Conservation (phyloP, 1,140 invertebrate genomes). For the Luehdorfia chinensis region DNA sequence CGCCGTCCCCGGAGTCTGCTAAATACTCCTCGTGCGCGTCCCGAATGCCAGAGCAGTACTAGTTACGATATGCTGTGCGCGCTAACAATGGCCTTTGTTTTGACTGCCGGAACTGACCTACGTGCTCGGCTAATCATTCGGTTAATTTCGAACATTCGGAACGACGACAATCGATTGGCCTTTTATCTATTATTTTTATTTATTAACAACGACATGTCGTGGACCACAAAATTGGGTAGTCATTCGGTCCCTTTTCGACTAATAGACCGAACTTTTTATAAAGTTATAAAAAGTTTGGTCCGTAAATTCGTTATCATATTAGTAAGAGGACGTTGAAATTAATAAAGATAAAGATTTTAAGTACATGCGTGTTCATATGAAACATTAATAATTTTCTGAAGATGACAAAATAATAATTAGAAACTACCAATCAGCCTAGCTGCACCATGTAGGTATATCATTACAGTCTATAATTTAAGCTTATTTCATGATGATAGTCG, state of each 20-base stretch:
- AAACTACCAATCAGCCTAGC: too few species aligned
- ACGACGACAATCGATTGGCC: constrained; percentile 1
- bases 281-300: too few species aligned
- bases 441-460: too few species aligned
- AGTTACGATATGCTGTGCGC: constrained; percentile 53
- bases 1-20: constrained; percentile 67
- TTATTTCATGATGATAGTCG: too few species aligned
- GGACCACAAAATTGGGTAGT: background rate
- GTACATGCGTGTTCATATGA: too few species aligned
- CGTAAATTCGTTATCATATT: too few species aligned
- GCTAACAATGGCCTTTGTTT: constrained; percentile 73
- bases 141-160: constrained; percentile 31
- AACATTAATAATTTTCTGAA: too few species aligned
- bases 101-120: constrained; percentile 61
- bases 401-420: too few species aligned
- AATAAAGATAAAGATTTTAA: too few species aligned
- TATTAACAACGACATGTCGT: background rate
- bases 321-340: too few species aligned
- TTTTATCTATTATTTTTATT: background rate
- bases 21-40: constrained; percentile 69
- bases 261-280: background rate
- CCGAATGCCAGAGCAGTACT: constrained; percentile 60
- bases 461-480: too few species aligned
- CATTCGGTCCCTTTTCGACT: background rate
- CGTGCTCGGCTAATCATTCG: constrained; percentile 58